These are phyloP conservation scores for Myotis brandtii DNA, from an alignment of 2,113 vertebrate species.

Conservation along the genomic window DNA sequence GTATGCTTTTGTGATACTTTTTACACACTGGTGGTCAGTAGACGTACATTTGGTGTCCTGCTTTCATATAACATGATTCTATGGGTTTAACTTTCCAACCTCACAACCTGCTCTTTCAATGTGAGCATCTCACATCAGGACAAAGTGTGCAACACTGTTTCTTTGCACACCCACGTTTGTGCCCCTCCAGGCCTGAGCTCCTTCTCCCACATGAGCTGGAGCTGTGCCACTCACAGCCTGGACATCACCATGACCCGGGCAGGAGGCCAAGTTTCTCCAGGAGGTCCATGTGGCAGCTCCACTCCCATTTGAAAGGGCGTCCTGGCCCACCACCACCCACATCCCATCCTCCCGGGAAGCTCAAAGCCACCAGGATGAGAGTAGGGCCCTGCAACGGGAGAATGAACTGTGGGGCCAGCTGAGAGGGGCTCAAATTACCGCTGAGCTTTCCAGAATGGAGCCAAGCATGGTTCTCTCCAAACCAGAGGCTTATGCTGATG, in stretches of 20 bases:
- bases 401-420: not conserved
- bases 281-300: constrained; percentile 74
- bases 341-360: not conserved
- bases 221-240: not conserved
- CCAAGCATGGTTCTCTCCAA: not conserved
- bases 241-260: not conserved
- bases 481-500: not conserved
- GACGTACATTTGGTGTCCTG: not conserved
- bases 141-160: not conserved
- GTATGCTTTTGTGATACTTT: not conserved
- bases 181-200: not conserved
- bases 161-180: not conserved
- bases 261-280: not conserved
- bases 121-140: not conserved
- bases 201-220: not conserved
- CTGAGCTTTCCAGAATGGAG: not conserved
- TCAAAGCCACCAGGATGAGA: not conserved
- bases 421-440: not conserved
- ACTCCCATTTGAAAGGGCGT: constrained; percentile 66
- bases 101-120: not conserved
- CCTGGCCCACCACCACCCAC: constrained; percentile 34
- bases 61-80: no score
- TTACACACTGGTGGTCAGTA: not conserved
- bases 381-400: not conserved
- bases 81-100: not conserved